Base-by-base conservation (phyloP, 2,888 invertebrate species). In the Camponotus fellah region DNA sequence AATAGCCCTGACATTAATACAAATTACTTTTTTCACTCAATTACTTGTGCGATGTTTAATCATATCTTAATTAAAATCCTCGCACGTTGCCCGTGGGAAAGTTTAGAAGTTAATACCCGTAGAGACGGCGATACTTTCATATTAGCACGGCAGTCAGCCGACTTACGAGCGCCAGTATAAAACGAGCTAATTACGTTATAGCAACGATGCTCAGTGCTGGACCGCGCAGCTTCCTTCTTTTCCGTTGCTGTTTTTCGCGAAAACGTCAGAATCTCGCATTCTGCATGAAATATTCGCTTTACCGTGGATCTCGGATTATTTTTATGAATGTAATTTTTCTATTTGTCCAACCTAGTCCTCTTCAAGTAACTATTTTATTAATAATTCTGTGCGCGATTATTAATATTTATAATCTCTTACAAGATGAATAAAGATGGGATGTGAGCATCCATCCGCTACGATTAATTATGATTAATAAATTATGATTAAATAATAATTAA, bases 41-140 rank as follows among this genome's bases (percentile, higher is more conserved):
- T 91, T 91, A 88, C 91, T 92, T 87, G 87, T 75, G 76, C 87
- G 83, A 68, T 86, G 88, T 84, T 91, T 92, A 91, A 92, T 93
- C 93, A 93, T 92, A 90, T 90, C 92, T 92, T 94, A 92, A 94
- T 93, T 93, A 93, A 93, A 93, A 93, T 92, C 90, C 90, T 87
- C 86, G 89, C 88, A 85, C 84, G 83, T 83, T 37, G 71, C 87
- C 90, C 90, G 89, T 88, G 91, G 88, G 89, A 91, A 93, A 93
- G 92, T 93, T 94, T 91, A 80, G 60, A 80, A 80, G 58, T 80
- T 80, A 80, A 80, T 80, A 60, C 74, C 90, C 86, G 88, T 90
- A 85, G 89, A 91, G 89, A 89, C 87, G 85, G 80, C 91, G 88
- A 93, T 93, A 93, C 93, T 93, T 93, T 92, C 91, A 88, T 91